A percentile compares a stretch with the other conserved stretches of the same genome.
phyloP scores from a whole-genome alignment of 1,140 invertebrate species.

The Pogonomyrmex californicus region DNA sequence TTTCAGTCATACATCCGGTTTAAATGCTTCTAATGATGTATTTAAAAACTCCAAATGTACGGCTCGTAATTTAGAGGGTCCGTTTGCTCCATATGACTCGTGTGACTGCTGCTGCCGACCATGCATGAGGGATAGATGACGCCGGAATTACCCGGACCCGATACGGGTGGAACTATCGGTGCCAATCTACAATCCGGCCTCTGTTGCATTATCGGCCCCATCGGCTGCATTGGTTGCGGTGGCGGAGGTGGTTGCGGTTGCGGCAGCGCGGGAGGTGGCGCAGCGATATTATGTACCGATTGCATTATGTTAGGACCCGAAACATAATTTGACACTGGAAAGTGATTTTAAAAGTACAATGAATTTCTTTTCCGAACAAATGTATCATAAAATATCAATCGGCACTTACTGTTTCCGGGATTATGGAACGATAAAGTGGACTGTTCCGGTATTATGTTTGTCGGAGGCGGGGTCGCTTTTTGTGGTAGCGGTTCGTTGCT shows the following conservation, averaged over 20 bases:
- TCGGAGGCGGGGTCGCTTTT: constrained; percentile 68
- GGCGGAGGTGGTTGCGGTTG: constrained; percentile 70
- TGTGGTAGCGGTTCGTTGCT: constrained; percentile 57
- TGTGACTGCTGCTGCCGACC: constrained; percentile 79
- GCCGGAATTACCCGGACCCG: constrained; percentile 74
- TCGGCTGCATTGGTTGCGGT: constrained; percentile 76
- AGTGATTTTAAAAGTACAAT: constrained; percentile 57
- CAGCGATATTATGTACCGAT: constrained; percentile 76
- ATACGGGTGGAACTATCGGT: constrained; percentile 74
- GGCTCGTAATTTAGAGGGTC: constrained; percentile 85
- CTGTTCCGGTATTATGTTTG: constrained; percentile 75
- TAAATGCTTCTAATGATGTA: not conserved
- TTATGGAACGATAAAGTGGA: constrained; percentile 77
- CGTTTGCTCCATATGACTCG: constrained; percentile 83
- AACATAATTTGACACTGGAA: constrained; percentile 77
- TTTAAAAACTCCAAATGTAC: constrained; percentile 85
- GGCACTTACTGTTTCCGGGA: constrained; percentile 66
- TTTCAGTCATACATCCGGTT: not conserved
- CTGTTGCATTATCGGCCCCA: constrained; percentile 81
- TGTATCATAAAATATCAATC: not conserved
- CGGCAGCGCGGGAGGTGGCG: constrained; percentile 62
- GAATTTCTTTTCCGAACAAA: constrained; percentile 11
- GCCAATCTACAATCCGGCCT: constrained; percentile 83
- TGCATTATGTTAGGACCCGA: constrained; percentile 79
- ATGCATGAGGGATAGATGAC: constrained; percentile 83